Conservation (phyloP, 2,113 vertebrate genomes). For the Pangasianodon gigas region DNA sequence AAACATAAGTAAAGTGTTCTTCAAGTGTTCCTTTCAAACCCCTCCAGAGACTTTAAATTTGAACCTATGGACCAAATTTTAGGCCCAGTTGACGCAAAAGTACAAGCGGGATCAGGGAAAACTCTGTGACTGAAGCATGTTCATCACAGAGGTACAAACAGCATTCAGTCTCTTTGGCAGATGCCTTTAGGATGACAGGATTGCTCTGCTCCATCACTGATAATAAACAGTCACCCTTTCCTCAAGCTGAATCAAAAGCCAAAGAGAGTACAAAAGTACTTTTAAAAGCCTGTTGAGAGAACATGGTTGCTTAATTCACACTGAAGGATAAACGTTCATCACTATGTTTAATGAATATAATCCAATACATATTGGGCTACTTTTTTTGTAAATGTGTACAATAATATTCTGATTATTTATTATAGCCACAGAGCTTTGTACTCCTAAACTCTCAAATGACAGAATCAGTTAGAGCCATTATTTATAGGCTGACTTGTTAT, state of each 20-base stretch:
- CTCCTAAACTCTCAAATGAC: neutral
- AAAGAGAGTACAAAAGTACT: neutral
- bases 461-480: neutral
- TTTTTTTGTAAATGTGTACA: neutral
- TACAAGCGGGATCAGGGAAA: constrained; percentile 47
- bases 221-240: neutral
- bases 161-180: neutral
- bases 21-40: neutral
- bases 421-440: neutral
- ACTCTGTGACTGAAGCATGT: neutral
- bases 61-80: constrained; percentile 29
- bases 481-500: neutral
- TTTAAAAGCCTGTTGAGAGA: neutral
- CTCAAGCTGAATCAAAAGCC: neutral
- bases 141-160: neutral
- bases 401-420: neutral
- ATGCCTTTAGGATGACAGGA: neutral
- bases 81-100: constrained; percentile 66
- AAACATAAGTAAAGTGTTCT: neutral
- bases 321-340: neutral
- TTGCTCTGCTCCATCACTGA: neutral
- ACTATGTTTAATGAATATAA: neutral
- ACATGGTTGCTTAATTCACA: neutral
- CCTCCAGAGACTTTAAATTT: neutral
- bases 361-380: neutral